Percentiles rank a stretch among this genome's conserved stretches.
phyloP scores from a whole-genome alignment of 2,797 vertebrate genomes.

The Rhinophrynus dorsalis region DNA sequence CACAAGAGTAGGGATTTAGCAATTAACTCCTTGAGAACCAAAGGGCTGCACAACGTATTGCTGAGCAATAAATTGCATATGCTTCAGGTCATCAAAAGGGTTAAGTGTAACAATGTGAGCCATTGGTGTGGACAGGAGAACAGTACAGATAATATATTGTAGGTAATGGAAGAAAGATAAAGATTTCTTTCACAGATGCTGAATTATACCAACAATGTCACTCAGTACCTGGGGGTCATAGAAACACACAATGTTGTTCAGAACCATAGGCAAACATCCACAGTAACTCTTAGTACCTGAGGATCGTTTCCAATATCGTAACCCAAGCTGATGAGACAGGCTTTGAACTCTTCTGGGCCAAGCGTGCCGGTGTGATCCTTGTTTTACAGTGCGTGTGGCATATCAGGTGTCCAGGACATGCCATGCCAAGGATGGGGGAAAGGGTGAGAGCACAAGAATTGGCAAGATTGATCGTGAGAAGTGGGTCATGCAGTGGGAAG shows the following conservation, averaged over 20 bases:
- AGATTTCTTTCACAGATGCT: constrained; percentile 54
- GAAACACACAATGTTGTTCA: background rate
- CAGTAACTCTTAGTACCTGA: constrained; percentile 86
- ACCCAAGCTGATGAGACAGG: constrained; percentile 99
- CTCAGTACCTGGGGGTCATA: constrained; percentile 1
- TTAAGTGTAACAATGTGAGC: background rate
- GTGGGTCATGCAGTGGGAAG: constrained; percentile 53
- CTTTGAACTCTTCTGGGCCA: constrained; percentile 98
- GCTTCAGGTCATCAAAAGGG: background rate
- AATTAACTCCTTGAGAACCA: too few species aligned
- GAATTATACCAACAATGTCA: background rate
- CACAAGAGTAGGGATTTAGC: too few species aligned
- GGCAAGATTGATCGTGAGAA: constrained; percentile 56
- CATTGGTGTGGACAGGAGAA: background rate
- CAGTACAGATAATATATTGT: background rate
- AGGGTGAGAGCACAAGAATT: constrained; percentile 55
- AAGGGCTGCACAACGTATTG: too few species aligned
- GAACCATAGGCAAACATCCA: background rate
- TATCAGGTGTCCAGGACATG: constrained; percentile 76
- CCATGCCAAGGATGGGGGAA: constrained; percentile 70
- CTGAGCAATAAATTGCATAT: too few species aligned
- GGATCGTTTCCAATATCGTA: constrained; percentile 99
- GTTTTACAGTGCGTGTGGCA: constrained; percentile 65
- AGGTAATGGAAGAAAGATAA: constrained; percentile 67
- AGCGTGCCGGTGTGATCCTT: constrained; percentile 98